phyloP scores from a whole-genome alignment of 2,888 invertebrate genomes.

The Bedellia somnulentella region DNA sequence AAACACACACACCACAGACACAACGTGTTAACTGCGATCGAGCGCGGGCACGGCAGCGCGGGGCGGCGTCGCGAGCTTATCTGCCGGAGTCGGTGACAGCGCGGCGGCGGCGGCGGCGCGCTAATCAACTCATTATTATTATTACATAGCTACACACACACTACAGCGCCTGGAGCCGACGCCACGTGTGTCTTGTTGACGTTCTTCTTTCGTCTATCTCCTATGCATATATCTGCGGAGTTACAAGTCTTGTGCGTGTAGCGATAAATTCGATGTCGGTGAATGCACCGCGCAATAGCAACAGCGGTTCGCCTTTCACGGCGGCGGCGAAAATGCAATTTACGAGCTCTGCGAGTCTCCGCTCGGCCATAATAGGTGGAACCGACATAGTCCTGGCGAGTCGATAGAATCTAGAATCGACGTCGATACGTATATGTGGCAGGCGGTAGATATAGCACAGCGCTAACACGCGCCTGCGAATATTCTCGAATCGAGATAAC shows the following conservation, averaged over 20 bases:
- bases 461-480: conserved; percentile 35
- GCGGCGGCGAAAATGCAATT: conserved; percentile 37
- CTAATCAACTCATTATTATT: conserved; percentile 44
- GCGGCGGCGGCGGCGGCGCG: conserved; percentile 17
- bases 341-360: conserved; percentile 25
- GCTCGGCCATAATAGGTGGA: conserved; percentile 13
- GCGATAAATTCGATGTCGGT: conserved; percentile 53
- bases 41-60: conserved; percentile 21
- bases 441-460: too few relatives aligned
- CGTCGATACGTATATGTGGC: not conserved
- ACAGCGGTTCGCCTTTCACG: conserved; percentile 41
- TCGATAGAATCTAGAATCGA: conserved; percentile 3
- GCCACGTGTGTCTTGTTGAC: conserved; percentile 49
- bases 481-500: conserved; percentile 46
- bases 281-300: conserved; percentile 32
- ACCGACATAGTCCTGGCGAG: conserved; percentile 12
- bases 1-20: not conserved
- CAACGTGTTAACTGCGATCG: not conserved
- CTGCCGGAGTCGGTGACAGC: conserved; percentile 32
- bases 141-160: conserved; percentile 31
- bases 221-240: too few relatives aligned
- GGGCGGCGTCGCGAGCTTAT: conserved; percentile 27
- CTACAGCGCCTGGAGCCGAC: conserved; percentile 15
- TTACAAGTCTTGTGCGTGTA: too few relatives aligned
- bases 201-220: conserved; percentile 12